These are phyloP conservation scores for Cavia porcellus DNA, from an alignment of 2,113 vertebrate genomes.

Conservation along the genomic window DNA sequence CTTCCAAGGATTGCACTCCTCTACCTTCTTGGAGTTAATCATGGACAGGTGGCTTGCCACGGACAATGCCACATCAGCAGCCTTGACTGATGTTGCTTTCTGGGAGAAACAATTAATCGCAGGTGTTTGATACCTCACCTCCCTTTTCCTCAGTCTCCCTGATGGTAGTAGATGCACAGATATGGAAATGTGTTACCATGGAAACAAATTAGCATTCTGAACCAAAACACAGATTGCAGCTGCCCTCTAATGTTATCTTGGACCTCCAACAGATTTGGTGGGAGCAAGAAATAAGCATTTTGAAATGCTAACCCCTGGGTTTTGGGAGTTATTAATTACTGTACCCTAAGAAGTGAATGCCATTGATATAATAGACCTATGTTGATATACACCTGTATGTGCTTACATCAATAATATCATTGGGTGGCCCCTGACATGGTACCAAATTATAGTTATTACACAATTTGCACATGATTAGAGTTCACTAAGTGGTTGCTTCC, in stretches of 20 bases:
- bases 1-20: too few relatives aligned
- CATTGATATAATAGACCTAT: not conserved
- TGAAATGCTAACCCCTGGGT: not conserved
- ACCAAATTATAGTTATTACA: not conserved
- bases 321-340: not conserved
- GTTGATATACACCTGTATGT: not conserved
- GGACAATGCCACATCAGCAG: not conserved
- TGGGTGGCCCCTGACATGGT: not conserved
- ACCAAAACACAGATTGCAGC: not conserved
- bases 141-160: not conserved
- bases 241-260: not conserved
- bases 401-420: not conserved
- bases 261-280: not conserved
- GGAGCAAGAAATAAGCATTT: not conserved
- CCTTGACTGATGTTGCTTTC: not conserved
- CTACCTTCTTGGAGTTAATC: not conserved
- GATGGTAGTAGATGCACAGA: not conserved
- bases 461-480: not conserved
- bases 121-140: not conserved
- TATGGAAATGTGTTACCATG: not conserved
- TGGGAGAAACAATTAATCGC: not conserved
- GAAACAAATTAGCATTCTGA: not conserved
- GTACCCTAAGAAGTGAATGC: not conserved
- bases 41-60: not conserved
- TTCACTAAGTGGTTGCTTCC: not conserved